Evolutionary conservation across 1,140 invertebrate genomes (phyloP), one percentile per base, ranked within the genome.

Genomic region (Diachasma alloeum): DNA sequence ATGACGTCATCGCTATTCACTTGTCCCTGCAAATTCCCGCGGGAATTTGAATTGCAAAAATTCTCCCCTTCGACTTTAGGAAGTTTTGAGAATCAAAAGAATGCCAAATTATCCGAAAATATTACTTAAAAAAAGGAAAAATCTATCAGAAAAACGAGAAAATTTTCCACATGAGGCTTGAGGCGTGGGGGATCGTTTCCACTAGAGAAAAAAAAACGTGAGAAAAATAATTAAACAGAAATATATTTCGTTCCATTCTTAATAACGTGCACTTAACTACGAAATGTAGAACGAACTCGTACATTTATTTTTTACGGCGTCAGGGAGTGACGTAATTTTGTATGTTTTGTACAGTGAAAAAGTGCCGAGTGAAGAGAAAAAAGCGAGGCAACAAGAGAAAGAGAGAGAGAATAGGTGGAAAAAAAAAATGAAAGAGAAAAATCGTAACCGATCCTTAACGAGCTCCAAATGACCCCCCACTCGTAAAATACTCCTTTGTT

Each of bases 401-500:
- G 4, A 19, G 24, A 4, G 19, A 56, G n/a, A 4, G 19, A 19
- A 19, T 56, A 15, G 48, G 19, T 8, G 48, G n/a, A 8, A 56
- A 19, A 56, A 56, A 56, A 56, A 56, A 56, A 56, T 56, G 48
- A 19, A 22, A 56, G 48, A 22, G 48, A 56, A 56, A 63, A 63
- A 63, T 63, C 59, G 59, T 63, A 63, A 63, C 59, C 15, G 24
- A 63, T 63, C 6, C 59, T 63, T 63, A 63, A 63, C 59, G 59
- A 63, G 59, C 24, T 26, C 59, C 59, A 63, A 63, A 63, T 63
- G 59, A 63, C 59, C 59, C 59, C 59, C 59, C 24, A 11, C 59
- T 63, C 59, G 59, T 63, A 63, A 63, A 63, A 63, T 63, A 63
- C 59, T 63, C 59, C 5, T 63, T 26, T 63, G 59, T 26, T 63